Percentiles rank a stretch among this genome's conserved stretches.
These are phyloP conservation scores for Trematocara nigrifrons DNA, from an alignment of 2,113 vertebrate genomes.

Conservation along the genomic window DNA sequence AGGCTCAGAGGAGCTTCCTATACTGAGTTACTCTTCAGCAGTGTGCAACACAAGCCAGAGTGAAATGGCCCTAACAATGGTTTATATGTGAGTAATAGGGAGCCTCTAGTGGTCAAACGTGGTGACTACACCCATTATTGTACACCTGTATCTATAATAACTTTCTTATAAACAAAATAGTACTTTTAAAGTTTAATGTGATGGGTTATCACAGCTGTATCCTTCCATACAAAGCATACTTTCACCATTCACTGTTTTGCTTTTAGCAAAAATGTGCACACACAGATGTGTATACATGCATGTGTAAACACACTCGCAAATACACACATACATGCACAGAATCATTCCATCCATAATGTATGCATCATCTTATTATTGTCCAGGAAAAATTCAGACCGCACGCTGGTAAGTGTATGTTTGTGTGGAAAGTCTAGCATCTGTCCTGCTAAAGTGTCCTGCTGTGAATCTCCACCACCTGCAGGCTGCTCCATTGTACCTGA, in stretches of 20 bases:
- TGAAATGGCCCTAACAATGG: background rate
- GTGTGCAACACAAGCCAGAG: background rate
- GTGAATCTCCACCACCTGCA: background rate
- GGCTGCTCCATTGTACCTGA: background rate
- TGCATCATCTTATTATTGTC: background rate
- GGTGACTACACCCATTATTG: background rate
- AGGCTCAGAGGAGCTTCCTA: background rate
- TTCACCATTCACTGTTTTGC: background rate
- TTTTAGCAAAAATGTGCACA: background rate
- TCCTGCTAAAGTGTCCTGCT: background rate
- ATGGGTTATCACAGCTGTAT: background rate
- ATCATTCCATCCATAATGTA: background rate
- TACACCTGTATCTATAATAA: background rate
- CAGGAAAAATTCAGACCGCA: background rate
- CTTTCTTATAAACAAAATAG: background rate
- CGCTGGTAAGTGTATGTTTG: background rate
- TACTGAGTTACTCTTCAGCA: background rate
- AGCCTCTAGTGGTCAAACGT: slow-evolving; percentile 53
- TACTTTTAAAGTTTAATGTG: background rate
- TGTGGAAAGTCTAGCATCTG: background rate
- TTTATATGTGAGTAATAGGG: slow-evolving; percentile 35
- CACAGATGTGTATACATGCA: background rate
- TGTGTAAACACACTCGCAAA: background rate
- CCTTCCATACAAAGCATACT: background rate
- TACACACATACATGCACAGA: background rate